These are phyloP conservation scores for Tragelaphus imberbis DNA, from an alignment of 2,113 vertebrate genomes.

Conservation along the genomic window DNA sequence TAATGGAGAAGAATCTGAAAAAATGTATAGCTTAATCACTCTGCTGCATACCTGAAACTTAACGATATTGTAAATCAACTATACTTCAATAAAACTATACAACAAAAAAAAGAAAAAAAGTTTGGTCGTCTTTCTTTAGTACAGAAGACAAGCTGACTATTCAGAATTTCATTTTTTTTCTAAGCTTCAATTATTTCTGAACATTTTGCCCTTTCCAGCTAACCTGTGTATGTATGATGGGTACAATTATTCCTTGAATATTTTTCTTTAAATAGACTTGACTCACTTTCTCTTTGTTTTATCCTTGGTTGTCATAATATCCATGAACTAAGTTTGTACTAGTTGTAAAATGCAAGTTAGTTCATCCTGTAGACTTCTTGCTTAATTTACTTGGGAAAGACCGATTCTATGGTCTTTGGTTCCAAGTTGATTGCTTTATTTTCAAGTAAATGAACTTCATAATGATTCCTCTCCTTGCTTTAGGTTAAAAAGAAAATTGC, in stretches of 20 bases:
- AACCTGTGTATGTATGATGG: neutral
- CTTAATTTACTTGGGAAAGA: conserved; percentile 17
- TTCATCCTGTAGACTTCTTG: neutral
- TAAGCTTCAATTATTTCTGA: neutral
- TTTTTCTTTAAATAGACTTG: conserved; percentile 8
- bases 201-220: neutral
- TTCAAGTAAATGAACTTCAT: conserved; percentile 25
- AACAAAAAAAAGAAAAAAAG: neutral
- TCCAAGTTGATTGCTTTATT: conserved; percentile 19
- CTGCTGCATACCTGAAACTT: neutral
- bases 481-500: neutral
- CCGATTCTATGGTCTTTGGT: neutral
- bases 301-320: neutral
- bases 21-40: neutral
- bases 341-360: conserved; percentile 1
- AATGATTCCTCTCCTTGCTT: neutral
- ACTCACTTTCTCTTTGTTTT: conserved; percentile 27
- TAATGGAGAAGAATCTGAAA: neutral
- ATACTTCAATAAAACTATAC: neutral
- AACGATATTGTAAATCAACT: neutral
- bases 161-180: neutral
- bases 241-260: conserved; percentile 10
- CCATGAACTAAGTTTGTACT: neutral
- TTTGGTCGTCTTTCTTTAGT: neutral
- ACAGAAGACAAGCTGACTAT: neutral